phyloP scores from a whole-genome alignment of 2,888 invertebrate species.

The Aradus depressus region DNA sequence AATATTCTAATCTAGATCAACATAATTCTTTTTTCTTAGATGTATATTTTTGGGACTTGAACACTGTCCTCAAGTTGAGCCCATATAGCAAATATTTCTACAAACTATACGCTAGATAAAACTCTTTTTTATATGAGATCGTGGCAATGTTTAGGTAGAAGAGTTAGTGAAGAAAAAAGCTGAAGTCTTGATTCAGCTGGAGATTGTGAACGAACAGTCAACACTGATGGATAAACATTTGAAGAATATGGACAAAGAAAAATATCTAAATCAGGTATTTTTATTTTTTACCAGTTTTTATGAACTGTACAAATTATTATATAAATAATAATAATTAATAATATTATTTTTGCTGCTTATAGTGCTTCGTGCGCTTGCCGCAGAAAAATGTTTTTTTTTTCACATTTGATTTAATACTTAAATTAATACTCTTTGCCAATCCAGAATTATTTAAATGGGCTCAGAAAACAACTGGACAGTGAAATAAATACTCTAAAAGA shows the following conservation, averaged over 20 bases:
- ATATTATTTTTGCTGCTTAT: conserved; percentile 2
- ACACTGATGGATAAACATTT: conserved; percentile 41
- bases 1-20: too few species aligned
- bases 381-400: not conserved
- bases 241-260: conserved; percentile 43
- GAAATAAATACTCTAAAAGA: conserved; percentile 45
- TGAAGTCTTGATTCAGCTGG: conserved; percentile 39
- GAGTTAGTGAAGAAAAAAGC: conserved; percentile 40
- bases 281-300: not conserved
- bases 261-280: conserved; percentile 43
- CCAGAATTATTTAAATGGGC: conserved; percentile 53
- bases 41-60: too few species aligned
- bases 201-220: conserved; percentile 39
- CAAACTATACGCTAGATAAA: too few species aligned
- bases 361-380: not conserved
- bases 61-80: too few species aligned
- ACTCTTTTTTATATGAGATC: too few species aligned
- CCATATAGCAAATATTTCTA: too few species aligned
- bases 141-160: conserved; percentile 39
- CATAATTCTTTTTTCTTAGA: too few species aligned
- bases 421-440: not conserved
- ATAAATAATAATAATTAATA: not conserved
- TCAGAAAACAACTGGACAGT: conserved; percentile 55
- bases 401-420: not conserved
- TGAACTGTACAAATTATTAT: not conserved